Base-by-base conservation (phyloP, 2,888 invertebrate species). In the Tachina lurida region DNA sequence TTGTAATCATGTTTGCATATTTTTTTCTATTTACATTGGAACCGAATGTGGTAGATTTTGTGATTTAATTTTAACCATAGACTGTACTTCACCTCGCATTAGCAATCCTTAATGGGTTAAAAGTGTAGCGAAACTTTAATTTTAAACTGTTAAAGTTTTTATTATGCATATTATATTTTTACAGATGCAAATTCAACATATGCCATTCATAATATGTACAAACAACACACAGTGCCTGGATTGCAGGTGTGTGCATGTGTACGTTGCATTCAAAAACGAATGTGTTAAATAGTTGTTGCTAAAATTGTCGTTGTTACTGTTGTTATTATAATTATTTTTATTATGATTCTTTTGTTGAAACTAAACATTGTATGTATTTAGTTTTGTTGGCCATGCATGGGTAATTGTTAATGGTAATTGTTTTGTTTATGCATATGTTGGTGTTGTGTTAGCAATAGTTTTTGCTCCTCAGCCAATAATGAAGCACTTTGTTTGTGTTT, bases 401-500 rank as follows among this genome's bases (percentile, higher is more conserved):
- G 74, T 78, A 78, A 85, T 84, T 85, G 77, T 82, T 78, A 73
- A 84, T 77, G 81, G 68, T 84, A 84, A 84, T 84, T 77, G 74
- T 74, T 81, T 84, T 85, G 84, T 74, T 78, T 85, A 82, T 80
- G 81, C 77, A 82, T 58, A 74, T 73, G 76, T 49, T 68, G 67
- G 19, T 78, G 60, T n/a, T 78, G 17, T 73, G 47, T 10, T 54
- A 52, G 13, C 45, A 45, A 39, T 2, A 17, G 4, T 58, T 78
- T 56, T 68, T 75, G 19, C n/a, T 60, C 60, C 49, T 17, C 19
- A 49, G 31, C 41, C 22, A 73, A 67, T 74, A 73, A 73, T 41
- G 74, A 65, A 65, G 22, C 31, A 31, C 31, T 31, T 58, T 15
- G 43, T 63, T 56, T 58, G 73, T 74, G 49, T 79, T 65, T 65